These are phyloP conservation scores for Galagoides demidoff DNA, from an alignment of 2,797 vertebrate genomes.

Conservation along the genomic window DNA sequence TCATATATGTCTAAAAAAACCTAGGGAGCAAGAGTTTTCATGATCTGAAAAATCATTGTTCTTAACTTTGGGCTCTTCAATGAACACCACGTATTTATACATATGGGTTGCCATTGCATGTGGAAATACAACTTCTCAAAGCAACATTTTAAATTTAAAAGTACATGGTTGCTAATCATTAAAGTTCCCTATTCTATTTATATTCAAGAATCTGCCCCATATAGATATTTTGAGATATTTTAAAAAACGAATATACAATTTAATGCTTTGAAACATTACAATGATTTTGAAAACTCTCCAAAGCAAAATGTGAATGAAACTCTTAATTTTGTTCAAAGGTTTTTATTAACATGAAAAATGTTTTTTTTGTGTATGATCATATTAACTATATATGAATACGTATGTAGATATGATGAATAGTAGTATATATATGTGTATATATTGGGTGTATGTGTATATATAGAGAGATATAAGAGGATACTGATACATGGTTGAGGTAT, in stretches of 20 bases:
- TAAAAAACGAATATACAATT: background rate
- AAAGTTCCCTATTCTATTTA: background rate
- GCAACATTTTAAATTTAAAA: slow-evolving; percentile 28
- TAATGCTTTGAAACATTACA: background rate
- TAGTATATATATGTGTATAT: background rate
- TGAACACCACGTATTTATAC: background rate
- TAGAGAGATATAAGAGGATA: background rate
- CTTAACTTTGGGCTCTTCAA: slow-evolving; percentile 11
- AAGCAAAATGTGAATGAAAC: slow-evolving; percentile 19
- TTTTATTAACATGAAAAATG: slow-evolving; percentile 16
- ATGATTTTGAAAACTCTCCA: slow-evolving; percentile 35
- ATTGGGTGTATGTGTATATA: background rate
- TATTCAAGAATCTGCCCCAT: background rate
- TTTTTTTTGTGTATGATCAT: background rate
- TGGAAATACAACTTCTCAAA: slow-evolving; percentile 18
- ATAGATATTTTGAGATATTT: slow-evolving; percentile 21
- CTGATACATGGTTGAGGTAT: too few relatives aligned
- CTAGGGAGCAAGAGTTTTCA: slow-evolving; percentile 42
- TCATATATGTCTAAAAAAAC: slow-evolving; percentile 52
- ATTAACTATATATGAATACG: background rate
- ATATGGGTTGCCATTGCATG: background rate
- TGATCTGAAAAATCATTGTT: slow-evolving; percentile 30
- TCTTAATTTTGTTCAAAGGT: background rate
- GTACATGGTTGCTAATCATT: background rate
- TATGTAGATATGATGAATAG: background rate